Evolutionary conservation across 2,797 vertebrate genomes (phyloP).

Genomic region (Sebastes melanostomus): DNA sequence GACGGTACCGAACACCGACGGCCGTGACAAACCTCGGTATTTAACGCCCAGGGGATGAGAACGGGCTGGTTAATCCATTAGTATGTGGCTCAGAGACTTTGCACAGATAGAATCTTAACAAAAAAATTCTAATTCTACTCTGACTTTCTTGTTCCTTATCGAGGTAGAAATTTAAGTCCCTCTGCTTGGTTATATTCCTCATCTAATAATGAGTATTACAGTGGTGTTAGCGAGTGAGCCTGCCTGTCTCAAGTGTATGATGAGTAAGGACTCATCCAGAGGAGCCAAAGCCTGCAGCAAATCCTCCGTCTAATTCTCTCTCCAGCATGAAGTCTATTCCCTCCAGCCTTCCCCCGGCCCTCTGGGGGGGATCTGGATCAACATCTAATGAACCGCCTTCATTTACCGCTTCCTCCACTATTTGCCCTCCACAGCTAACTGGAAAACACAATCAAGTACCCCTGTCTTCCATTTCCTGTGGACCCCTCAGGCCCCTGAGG

Average conservation of each 20-base stretch:
- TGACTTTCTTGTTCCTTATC: conserved; percentile 10
- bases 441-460: conserved; percentile 55
- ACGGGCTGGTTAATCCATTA: too few relatives aligned
- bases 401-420: conserved; percentile 68
- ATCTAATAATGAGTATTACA: conserved; percentile 61
- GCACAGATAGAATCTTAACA: background rate
- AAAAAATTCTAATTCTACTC: background rate
- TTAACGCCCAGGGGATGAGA: too few relatives aligned
- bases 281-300: conserved; percentile 59
- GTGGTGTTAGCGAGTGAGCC: conserved; percentile 56
- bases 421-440: conserved; percentile 62
- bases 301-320: conserved; percentile 69
- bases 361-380: conserved; percentile 62
- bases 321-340: conserved; percentile 54
- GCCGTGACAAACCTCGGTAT: too few relatives aligned
- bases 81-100: background rate
- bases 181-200: conserved; percentile 30
- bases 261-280: conserved; percentile 50
- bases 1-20: too few relatives aligned
- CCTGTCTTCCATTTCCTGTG: conserved; percentile 37
- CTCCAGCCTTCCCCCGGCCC: conserved; percentile 43
- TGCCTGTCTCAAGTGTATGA: conserved; percentile 49
- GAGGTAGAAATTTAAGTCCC: conserved; percentile 1
- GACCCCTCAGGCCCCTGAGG: background rate
- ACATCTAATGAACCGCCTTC: conserved; percentile 73